A percentile compares a stretch with the other conserved stretches of the same genome.
These are phyloP conservation scores for Florisuga fusca DNA, from an alignment of 2,797 vertebrate genomes.

Conservation along the genomic window DNA sequence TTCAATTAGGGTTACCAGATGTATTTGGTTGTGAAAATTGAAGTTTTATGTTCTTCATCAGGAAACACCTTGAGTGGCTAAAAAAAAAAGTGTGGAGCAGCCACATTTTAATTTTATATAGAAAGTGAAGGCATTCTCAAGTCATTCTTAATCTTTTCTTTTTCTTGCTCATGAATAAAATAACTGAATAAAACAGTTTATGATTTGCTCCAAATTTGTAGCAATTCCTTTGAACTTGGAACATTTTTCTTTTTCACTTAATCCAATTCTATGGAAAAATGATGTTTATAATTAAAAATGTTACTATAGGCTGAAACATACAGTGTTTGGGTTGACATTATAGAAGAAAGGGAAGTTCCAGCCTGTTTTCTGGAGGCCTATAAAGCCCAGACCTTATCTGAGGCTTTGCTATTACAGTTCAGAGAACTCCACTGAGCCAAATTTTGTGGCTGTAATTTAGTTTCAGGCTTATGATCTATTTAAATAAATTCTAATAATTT, in stretches of 20 bases:
- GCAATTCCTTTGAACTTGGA: neutral
- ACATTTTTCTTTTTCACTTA: neutral
- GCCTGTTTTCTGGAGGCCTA: neutral
- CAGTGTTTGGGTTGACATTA: neutral
- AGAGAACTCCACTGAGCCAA: neutral
- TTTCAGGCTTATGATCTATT: slow-evolving; percentile 28
- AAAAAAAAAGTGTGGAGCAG: neutral
- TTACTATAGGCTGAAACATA: neutral
- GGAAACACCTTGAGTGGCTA: neutral
- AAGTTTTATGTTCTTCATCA: neutral
- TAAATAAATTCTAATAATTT: slow-evolving; percentile 42
- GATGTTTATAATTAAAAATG: neutral
- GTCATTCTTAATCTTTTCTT: neutral
- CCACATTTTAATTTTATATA: neutral
- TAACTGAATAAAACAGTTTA: neutral
- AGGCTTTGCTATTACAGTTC: neutral
- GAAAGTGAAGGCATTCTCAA: neutral
- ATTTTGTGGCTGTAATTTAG: neutral
- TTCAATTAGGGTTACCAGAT: neutral
- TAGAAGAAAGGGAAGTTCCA: neutral
- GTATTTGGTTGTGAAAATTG: neutral
- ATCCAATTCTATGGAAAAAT: neutral
- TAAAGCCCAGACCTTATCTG: neutral
- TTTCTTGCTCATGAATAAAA: neutral
- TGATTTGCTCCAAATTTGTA: neutral